A percentile compares a stretch with the other conserved stretches of the same genome.
These are phyloP conservation scores for Rhagoletis zephyria DNA, from an alignment of 1,140 invertebrate genomes.

Conservation along the genomic window DNA sequence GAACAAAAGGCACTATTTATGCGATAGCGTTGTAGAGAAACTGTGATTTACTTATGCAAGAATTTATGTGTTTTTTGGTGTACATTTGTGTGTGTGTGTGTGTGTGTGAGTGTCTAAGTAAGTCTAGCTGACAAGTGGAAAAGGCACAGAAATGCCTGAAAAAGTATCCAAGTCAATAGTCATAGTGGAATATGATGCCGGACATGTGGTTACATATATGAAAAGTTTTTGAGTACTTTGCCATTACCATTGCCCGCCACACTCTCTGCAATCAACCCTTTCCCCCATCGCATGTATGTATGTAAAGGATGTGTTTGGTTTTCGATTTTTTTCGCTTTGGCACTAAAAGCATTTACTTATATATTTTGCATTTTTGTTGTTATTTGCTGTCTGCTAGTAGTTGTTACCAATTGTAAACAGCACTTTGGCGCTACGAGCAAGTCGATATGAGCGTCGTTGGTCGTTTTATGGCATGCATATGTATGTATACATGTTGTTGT, in stretches of 20 bases:
- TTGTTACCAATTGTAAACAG: not conserved
- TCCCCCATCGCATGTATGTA: too few relatives aligned
- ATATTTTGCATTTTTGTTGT: slow-evolving; percentile 10
- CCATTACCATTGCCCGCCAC: not conserved
- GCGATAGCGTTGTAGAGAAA: not conserved
- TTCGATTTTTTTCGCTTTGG: not conserved
- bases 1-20: slow-evolving; percentile 35
- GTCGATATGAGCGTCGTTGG: not conserved
- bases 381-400: slow-evolving; percentile 15
- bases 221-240: slow-evolving; percentile 37
- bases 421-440: not conserved
- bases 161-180: too few relatives aligned
- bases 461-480: not conserved
- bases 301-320: too few relatives aligned
- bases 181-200: slow-evolving; percentile 14
- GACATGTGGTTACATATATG: slow-evolving; percentile 23
- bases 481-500: not conserved
- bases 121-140: not conserved
- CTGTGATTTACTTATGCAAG: slow-evolving; percentile 44
- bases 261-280: not conserved
- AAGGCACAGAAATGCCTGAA: not conserved
- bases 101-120: not conserved
- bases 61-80: not conserved
- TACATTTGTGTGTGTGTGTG: not conserved
- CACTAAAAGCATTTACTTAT: slow-evolving; percentile 28